Conservation (phyloP, 2,888 invertebrate genomes). For the Hydroisotoma schaefferi region DNA sequence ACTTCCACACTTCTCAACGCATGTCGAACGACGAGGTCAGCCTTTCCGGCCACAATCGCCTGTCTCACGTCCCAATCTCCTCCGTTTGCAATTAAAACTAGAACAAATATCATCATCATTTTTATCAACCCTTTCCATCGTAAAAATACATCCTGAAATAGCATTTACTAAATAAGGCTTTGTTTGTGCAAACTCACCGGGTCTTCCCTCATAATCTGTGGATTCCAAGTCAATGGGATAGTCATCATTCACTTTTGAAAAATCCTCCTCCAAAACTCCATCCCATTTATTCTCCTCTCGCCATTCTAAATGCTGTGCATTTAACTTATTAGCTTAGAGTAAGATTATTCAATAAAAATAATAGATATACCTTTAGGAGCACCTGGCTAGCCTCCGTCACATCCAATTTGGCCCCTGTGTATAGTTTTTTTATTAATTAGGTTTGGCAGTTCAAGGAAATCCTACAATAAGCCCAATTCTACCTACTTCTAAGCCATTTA, state of each 20-base stretch:
- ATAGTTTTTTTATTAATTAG: background rate
- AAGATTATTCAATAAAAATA: no score
- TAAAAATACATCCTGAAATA: background rate
- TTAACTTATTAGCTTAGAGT: background rate
- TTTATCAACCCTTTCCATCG: no score
- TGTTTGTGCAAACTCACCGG: background rate
- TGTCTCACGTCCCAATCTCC: constrained; percentile 10
- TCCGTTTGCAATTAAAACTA: background rate
- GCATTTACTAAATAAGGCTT: background rate
- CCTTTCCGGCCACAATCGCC: background rate
- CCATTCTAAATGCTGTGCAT: constrained; percentile 15
- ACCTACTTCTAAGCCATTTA: constrained; percentile 10
- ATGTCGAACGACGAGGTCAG: background rate
- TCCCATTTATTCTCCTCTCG: constrained; percentile 4
- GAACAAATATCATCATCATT: no score
- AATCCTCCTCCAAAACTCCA: background rate
- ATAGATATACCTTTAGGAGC: no score
- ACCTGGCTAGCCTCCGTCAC: no score
- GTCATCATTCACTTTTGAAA: constrained; percentile 1
- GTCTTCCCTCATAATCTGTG: constrained; percentile 2
- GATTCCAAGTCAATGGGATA: constrained; percentile 3
- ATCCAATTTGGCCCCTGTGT: background rate
- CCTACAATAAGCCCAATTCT: no score
- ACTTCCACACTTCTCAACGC: background rate
- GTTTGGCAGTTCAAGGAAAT: no score